Percentiles rank a stretch among this genome's conserved stretches.
These are phyloP conservation scores for Therioaphis trifolii DNA, from an alignment of 2,888 invertebrate genomes.

Conservation along the genomic window DNA sequence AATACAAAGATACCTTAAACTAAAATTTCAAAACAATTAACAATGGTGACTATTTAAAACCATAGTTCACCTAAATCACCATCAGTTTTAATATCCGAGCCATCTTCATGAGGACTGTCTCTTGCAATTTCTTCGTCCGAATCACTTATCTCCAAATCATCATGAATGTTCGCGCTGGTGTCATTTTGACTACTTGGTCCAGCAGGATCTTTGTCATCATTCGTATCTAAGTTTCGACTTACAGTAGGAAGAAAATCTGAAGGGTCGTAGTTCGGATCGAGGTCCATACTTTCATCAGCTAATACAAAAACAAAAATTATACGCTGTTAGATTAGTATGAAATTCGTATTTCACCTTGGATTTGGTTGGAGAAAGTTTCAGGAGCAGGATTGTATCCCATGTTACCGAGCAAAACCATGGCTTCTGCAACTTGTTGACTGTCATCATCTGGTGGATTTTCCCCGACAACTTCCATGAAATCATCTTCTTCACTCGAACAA, in stretches of 20 bases:
- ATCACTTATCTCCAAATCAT: slow-evolving; percentile 82
- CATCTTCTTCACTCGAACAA: slow-evolving; percentile 77
- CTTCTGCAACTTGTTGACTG: slow-evolving; percentile 71
- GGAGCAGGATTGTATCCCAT: slow-evolving; percentile 75
- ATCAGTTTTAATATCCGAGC: slow-evolving; percentile 68
- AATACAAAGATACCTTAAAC: slow-evolving; percentile 26
- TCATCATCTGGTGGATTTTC: slow-evolving; percentile 72
- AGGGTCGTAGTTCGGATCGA: slow-evolving; percentile 87
- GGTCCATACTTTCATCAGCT: slow-evolving; percentile 78
- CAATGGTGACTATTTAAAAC: slow-evolving; percentile 70
- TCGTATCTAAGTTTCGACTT: slow-evolving; percentile 3
- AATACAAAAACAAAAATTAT: slow-evolving; percentile 61
- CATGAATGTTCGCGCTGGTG: slow-evolving; percentile 74
- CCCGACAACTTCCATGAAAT: slow-evolving; percentile 64
- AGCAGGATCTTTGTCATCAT: slow-evolving; percentile 35
- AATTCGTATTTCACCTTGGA: slow-evolving; percentile 54
- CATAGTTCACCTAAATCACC: slow-evolving; percentile 73
- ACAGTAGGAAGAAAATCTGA: slow-evolving; percentile 76
- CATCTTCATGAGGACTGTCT: slow-evolving; percentile 52
- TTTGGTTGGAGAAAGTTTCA: slow-evolving; percentile 63
- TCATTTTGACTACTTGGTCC: slow-evolving; percentile 66
- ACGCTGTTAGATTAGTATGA: slow-evolving; percentile 49
- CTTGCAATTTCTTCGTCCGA: slow-evolving; percentile 75
- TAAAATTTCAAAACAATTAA: slow-evolving; percentile 25
- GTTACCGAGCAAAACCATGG: slow-evolving; percentile 71